Conservation (phyloP, 2,113 vertebrate genomes). For the Odontophorus gujanensis region DNA sequence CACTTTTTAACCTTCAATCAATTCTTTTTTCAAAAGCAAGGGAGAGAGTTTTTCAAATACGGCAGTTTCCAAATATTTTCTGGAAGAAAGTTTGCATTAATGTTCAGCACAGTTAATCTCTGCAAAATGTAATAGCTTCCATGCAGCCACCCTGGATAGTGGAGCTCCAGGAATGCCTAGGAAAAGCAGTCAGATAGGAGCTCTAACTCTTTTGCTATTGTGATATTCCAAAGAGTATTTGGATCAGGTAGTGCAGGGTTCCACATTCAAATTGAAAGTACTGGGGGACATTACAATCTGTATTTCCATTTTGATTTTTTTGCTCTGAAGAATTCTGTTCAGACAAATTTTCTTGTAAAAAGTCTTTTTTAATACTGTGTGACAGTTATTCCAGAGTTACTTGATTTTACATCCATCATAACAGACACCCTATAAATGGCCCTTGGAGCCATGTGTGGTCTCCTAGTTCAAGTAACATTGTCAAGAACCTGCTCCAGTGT, state of each 20-base stretch:
- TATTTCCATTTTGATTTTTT: background rate
- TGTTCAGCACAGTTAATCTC: slow-evolving; percentile 23
- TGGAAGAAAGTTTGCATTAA: background rate
- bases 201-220: background rate
- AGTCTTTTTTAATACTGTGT: background rate
- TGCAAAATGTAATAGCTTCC: slow-evolving; percentile 26
- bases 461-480: background rate
- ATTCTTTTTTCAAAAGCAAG: background rate
- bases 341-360: background rate
- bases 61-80: slow-evolving; percentile 26
- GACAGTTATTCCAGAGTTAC: background rate
- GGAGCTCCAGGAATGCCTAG: background rate
- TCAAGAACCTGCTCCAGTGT: background rate
- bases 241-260: background rate
- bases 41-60: background rate
- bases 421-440: background rate
- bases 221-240: background rate
- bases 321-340: background rate
- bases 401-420: background rate
- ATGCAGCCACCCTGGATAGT: background rate
- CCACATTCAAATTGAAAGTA: background rate
- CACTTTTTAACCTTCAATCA: background rate
- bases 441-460: background rate
- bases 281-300: background rate
- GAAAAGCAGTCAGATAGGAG: background rate